Evolutionary conservation across 2,888 invertebrate genomes (phyloP).

Genomic region (Hirtodrosophila histrioides): DNA sequence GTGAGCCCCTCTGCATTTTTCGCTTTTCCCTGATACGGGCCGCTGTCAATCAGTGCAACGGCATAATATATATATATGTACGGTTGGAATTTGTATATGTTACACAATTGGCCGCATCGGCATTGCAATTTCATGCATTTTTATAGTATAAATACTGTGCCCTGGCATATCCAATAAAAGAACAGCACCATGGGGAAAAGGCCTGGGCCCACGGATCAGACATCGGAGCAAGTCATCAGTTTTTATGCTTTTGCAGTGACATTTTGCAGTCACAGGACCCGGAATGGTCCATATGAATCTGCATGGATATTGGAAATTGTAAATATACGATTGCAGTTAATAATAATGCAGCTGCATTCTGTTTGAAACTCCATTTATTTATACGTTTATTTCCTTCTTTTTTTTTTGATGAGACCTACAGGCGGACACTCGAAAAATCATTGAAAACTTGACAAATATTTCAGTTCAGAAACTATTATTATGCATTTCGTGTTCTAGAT

Average conservation of each 20-base stretch:
- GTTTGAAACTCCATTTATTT: constrained; percentile 24
- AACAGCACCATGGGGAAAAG: constrained; percentile 62
- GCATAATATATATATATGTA: constrained; percentile 74
- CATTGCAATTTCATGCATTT: constrained; percentile 63
- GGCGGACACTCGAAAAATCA: not conserved
- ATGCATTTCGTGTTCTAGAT: too few relatives aligned
- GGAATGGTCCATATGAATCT: constrained; percentile 27
- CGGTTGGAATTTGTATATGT: constrained; percentile 17
- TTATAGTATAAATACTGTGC: constrained; percentile 53
- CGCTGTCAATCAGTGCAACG: constrained; percentile 73
- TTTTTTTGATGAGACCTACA: not conserved
- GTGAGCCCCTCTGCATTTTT: constrained; percentile 24
- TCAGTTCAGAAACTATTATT: constrained; percentile 5
- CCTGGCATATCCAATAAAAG: constrained; percentile 13
- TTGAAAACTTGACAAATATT: constrained; percentile 18
- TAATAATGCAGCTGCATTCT: constrained; percentile 43
- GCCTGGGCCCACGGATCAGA: constrained; percentile 54
- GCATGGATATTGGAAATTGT: constrained; percentile 53
- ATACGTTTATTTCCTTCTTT: constrained; percentile 1
- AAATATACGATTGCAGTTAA: constrained; percentile 50
- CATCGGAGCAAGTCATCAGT: constrained; percentile 73
- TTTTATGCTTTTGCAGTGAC: constrained; percentile 74
- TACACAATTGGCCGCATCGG: constrained; percentile 31
- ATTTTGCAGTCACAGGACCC: constrained; percentile 47
- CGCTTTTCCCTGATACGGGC: constrained; percentile 56